phyloP scores from a whole-genome alignment of 2,888 invertebrate genomes.

The Xiphydria camelus region DNA sequence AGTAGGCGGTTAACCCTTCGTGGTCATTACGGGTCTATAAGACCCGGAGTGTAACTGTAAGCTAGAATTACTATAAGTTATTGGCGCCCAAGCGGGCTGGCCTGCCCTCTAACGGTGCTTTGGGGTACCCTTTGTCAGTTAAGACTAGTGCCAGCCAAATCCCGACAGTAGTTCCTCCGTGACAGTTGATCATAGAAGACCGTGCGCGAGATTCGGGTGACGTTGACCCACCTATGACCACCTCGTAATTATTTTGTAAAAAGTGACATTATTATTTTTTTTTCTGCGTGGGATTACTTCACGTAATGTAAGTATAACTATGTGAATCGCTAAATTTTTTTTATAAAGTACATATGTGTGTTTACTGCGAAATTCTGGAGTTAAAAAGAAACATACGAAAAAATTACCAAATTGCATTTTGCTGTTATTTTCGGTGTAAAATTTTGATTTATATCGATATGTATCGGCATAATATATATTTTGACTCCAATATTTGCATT shows the following conservation, averaged over 20 bases:
- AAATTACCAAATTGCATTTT: too few species aligned
- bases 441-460: slow-evolving; percentile 5
- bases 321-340: slow-evolving; percentile 2
- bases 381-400: too few species aligned
- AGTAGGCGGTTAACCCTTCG: slow-evolving; percentile 4
- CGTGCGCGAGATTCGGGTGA: slow-evolving; percentile 11
- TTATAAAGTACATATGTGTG: too few species aligned
- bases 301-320: slow-evolving; percentile 9
- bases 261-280: too few species aligned
- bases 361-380: too few species aligned
- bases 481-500: slow-evolving; percentile 8
- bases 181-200: slow-evolving; percentile 5
- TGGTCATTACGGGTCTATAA: slow-evolving; percentile 6
- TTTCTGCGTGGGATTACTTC: slow-evolving; percentile 7
- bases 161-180: slow-evolving; percentile 5
- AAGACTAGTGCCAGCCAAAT: slow-evolving; percentile 2
- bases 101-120: slow-evolving; percentile 7
- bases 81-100: slow-evolving; percentile 2
- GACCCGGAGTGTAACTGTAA: slow-evolving; percentile 8
- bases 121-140: slow-evolving; percentile 7
- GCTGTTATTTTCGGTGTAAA: too few species aligned
- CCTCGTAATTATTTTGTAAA: slow-evolving; percentile 6
- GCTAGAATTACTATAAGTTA: slow-evolving; percentile 6
- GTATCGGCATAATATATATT: slow-evolving; percentile 8
- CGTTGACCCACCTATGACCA: slow-evolving; percentile 9